These are phyloP conservation scores for Rhynchomys soricoides DNA, from an alignment of 2,113 vertebrate species.

Conservation along the genomic window DNA sequence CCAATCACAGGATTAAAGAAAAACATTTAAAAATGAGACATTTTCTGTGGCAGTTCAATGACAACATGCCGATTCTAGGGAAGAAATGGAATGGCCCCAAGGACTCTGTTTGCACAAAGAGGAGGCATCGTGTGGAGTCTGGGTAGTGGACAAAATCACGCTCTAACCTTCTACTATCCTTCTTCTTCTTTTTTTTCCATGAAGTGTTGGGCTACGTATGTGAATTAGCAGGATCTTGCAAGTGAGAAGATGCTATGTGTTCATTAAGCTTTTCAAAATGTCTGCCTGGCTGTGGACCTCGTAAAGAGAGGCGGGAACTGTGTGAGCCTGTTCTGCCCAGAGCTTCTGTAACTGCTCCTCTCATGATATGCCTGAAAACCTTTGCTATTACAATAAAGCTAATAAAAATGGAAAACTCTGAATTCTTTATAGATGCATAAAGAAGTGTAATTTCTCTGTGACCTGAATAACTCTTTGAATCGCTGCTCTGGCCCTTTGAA, in stretches of 20 bases:
- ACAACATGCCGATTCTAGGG: background rate
- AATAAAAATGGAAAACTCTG: slow-evolving; percentile 77
- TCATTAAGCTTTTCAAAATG: slow-evolving; percentile 70
- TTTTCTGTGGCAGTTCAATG: background rate
- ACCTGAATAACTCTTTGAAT: slow-evolving; percentile 67
- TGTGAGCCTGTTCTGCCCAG: slow-evolving; percentile 37
- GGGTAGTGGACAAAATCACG: background rate
- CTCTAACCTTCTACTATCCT: background rate
- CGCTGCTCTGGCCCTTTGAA: slow-evolving; percentile 59
- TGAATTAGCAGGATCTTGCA: background rate
- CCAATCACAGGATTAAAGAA: slow-evolving; percentile 43
- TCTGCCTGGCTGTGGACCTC: slow-evolving; percentile 68
- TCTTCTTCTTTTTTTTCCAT: background rate
- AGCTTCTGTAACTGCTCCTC: slow-evolving; percentile 67
- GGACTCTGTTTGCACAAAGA: background rate
- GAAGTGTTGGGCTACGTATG: background rate
- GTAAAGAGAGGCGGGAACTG: slow-evolving; percentile 7
- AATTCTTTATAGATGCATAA: slow-evolving; percentile 72
- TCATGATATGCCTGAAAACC: slow-evolving; percentile 73
- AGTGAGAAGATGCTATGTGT: background rate
- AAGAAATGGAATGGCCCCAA: background rate
- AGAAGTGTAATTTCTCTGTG: slow-evolving; percentile 69
- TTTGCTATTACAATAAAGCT: slow-evolving; percentile 72
- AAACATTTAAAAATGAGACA: background rate
- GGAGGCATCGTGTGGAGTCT: background rate